phyloP scores from a whole-genome alignment of 2,888 invertebrate genomes.

The Tillus elongatus region DNA sequence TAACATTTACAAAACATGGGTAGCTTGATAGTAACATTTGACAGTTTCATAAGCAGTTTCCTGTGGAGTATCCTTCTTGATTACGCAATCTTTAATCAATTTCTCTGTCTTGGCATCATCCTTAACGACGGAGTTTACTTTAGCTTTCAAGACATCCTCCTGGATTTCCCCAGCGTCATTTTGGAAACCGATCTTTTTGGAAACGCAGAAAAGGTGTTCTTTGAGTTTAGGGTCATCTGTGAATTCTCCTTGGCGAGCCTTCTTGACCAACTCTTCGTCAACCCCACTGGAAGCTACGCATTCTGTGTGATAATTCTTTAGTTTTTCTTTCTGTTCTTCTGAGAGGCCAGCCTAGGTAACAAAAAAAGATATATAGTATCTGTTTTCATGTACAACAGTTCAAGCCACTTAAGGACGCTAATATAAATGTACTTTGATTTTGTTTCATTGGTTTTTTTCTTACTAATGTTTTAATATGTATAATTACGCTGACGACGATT shows the following conservation, averaged over 20 bases:
- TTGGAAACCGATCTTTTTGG: constrained; percentile 42
- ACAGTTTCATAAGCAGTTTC: constrained; percentile 42
- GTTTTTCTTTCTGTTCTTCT: constrained; percentile 23
- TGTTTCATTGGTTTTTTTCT: too few relatives aligned
- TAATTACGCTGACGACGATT: too few relatives aligned
- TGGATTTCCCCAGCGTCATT: constrained; percentile 33
- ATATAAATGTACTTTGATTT: too few relatives aligned
- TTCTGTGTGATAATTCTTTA: constrained; percentile 21
- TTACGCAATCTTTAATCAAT: constrained; percentile 19
- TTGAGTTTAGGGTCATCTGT: constrained; percentile 42
- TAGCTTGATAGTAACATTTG: constrained; percentile 42
- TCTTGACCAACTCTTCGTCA: constrained; percentile 27
- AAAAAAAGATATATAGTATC: too few relatives aligned
- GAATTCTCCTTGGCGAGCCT: constrained; percentile 44
- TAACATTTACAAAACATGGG: too few relatives aligned
- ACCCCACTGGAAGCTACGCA: constrained; percentile 34
- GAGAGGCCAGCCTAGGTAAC: too few relatives aligned
- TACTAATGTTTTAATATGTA: too few relatives aligned
- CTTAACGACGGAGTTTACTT: constrained; percentile 39
- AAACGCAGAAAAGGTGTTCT: constrained; percentile 44
- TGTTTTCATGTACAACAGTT: too few relatives aligned
- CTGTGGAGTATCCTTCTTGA: constrained; percentile 25
- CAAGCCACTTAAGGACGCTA: too few relatives aligned
- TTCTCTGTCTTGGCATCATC: constrained; percentile 36
- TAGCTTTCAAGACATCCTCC: constrained; percentile 37